Evolutionary conservation across 1,140 invertebrate genomes (phyloP).

Genomic region (Drosophila murphyi): DNA sequence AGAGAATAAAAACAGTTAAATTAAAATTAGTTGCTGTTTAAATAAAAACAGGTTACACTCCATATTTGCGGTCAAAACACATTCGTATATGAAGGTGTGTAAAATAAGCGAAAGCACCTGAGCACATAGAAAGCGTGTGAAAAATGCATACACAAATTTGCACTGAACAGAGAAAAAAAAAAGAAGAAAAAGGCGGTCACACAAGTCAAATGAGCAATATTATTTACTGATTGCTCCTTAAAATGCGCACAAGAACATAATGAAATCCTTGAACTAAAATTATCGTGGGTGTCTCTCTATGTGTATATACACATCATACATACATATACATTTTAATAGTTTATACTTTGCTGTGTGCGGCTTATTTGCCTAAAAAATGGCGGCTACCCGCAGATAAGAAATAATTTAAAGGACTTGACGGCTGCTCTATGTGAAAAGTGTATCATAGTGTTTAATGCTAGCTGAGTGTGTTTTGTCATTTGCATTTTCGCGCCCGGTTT

Average conservation of each 20-base stretch:
- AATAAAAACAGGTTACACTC: slow-evolving; percentile 27
- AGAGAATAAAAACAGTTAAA: slow-evolving; percentile 56
- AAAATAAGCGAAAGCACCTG: slow-evolving; percentile 3
- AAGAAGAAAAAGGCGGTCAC: not conserved
- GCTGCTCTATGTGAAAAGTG: not conserved
- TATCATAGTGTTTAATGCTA: not conserved
- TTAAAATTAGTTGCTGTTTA: slow-evolving; percentile 38
- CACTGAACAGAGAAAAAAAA: not conserved
- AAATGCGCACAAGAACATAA: not conserved
- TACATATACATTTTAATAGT: slow-evolving; percentile 13
- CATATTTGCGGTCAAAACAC: slow-evolving; percentile 5
- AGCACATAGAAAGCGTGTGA: not conserved
- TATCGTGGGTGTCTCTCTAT: not conserved
- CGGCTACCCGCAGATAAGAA: slow-evolving; percentile 44
- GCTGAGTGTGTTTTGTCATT: slow-evolving; percentile 13
- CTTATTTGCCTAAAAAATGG: slow-evolving; percentile 33
- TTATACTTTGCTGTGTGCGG: slow-evolving; percentile 13
- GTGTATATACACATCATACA: not conserved
- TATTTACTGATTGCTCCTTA: not conserved
- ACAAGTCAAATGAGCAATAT: slow-evolving; percentile 6
- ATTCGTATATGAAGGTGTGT: slow-evolving; percentile 71
- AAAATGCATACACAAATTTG: slow-evolving; percentile 27
- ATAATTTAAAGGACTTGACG: not conserved
- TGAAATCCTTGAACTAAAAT: slow-evolving; percentile 9
- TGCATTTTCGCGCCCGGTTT: slow-evolving; percentile 52